phyloP scores from a whole-genome alignment of 2,888 invertebrate species.

The Zelleria hepariella region DNA sequence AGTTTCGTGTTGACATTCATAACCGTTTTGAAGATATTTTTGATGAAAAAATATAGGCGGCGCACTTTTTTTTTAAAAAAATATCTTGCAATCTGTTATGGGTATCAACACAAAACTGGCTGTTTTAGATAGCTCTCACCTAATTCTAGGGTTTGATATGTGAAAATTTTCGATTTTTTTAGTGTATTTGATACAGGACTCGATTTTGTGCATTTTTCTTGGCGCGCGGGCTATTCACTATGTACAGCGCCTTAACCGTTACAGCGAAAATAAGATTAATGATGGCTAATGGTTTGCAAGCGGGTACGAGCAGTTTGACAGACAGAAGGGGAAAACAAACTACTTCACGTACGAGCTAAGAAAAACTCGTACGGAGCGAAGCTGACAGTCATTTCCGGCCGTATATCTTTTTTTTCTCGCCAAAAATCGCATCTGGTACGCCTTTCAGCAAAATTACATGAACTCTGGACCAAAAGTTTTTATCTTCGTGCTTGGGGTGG shows the following conservation, averaged over 20 bases:
- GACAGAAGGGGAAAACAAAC: slow-evolving; percentile 5
- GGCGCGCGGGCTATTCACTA: background rate
- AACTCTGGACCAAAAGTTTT: slow-evolving; percentile 21
- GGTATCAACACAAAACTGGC: too few species aligned
- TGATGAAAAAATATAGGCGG: too few species aligned
- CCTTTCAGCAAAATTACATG: slow-evolving; percentile 23
- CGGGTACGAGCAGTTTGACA: background rate
- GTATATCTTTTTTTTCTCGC: slow-evolving; percentile 52
- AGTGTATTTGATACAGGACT: too few species aligned
- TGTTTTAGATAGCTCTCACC: too few species aligned
- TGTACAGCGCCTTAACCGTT: background rate
- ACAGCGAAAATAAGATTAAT: slow-evolving; percentile 4
- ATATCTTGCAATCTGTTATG: too few species aligned
- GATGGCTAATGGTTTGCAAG: background rate
- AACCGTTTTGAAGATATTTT: too few species aligned
- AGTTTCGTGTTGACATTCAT: too few species aligned
- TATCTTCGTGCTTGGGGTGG: slow-evolving; percentile 12
- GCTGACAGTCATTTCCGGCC: slow-evolving; percentile 59
- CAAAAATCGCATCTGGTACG: slow-evolving; percentile 59
- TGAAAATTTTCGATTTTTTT: too few species aligned
- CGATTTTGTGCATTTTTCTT: too few species aligned
- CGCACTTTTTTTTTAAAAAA: too few species aligned
- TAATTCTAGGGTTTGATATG: too few species aligned
- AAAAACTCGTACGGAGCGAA: slow-evolving; percentile 51
- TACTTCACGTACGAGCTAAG: slow-evolving; percentile 16